Evolutionary conservation across 1,140 invertebrate species (phyloP), one percentile per base, ranked within the genome.

Genomic region (Hycleus phaleratus): DNA sequence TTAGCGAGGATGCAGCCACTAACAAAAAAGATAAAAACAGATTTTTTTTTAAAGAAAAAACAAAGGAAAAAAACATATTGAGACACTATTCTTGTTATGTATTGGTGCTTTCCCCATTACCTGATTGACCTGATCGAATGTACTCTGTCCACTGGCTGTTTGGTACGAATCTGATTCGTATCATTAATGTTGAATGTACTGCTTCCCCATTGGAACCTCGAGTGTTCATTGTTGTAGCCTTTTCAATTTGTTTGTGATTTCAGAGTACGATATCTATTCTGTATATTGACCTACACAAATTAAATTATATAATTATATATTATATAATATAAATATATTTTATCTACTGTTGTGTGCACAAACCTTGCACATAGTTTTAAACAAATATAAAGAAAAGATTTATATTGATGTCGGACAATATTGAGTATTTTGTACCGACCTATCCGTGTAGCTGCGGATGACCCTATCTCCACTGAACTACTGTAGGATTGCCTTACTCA

Each of bases 401-500:
- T 32, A 32, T 32, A 32, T 7, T 32, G 18, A 18, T 18, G 32
- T 32, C 32, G 32, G 32, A 32, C 32, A 7, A 32, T 32, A 32
- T 18, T 18, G 18, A 18, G 18, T 18, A 18, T 32, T 32, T 32
- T 60, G 61, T 62, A 63, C 62, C 65, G 62, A 66, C 62, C 58
- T 46, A 42, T 62, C 64, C 62, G 63, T 56, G 49, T 61, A 55
- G 47, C 62, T 54, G 62, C 64, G 68, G 69, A 68, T 61, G 61
- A 71, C 66, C 68, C 70, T 68, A 67, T 71, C 65, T 73, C 69
- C 70, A 73, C 72, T 72, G 64, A 67, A 71, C 68, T 73, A 73
- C 63, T 72, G 71, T 73, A 73, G 72, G 68, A 73, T 69, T 72
- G 72, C 72, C 72, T 73, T 73, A 73, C 70, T 73, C 72, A 73